A percentile compares a stretch with the other conserved stretches of the same genome.
Conservation (phyloP, 2,888 invertebrate species). For the Tridacna crocea region DNA sequence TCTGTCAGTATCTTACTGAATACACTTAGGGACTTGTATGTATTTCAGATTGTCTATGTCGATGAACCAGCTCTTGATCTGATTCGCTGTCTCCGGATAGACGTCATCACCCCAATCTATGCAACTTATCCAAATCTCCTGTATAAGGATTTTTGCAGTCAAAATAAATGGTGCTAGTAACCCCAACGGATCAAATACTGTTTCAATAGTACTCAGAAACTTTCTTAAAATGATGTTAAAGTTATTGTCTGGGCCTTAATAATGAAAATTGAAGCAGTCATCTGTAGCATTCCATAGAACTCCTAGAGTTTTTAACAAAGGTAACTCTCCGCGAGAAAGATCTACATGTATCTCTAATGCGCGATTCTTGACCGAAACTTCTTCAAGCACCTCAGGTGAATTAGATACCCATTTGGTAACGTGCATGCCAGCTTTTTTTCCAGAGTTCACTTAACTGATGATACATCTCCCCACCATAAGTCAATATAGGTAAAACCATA, state of each 20-base stretch:
- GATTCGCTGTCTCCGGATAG: neutral
- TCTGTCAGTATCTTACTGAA: too few relatives aligned
- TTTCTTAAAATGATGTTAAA: constrained; percentile 28
- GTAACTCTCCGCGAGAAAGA: constrained; percentile 16
- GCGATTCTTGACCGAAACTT: constrained; percentile 45
- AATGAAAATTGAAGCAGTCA: constrained; percentile 37
- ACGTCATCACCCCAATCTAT: constrained; percentile 42
- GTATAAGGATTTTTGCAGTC: constrained; percentile 32
- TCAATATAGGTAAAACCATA: too few relatives aligned
- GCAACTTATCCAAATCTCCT: constrained; percentile 35
- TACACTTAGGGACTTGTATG: constrained; percentile 16
- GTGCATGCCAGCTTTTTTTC: neutral
- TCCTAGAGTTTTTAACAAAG: constrained; percentile 53
- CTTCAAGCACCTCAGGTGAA: constrained; percentile 7
- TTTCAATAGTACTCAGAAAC: constrained; percentile 20
- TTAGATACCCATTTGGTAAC: constrained; percentile 52
- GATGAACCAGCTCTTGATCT: constrained; percentile 15
- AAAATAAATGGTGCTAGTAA: neutral
- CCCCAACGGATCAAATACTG: neutral
- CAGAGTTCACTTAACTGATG: too few relatives aligned
- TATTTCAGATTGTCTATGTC: constrained; percentile 26
- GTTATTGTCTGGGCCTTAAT: neutral
- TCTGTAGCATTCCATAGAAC: constrained; percentile 49
- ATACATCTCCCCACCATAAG: too few relatives aligned
- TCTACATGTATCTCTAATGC: constrained; percentile 5